Base-by-base conservation (phyloP, 1,140 invertebrate genomes). In the Holotrichia oblita region DNA sequence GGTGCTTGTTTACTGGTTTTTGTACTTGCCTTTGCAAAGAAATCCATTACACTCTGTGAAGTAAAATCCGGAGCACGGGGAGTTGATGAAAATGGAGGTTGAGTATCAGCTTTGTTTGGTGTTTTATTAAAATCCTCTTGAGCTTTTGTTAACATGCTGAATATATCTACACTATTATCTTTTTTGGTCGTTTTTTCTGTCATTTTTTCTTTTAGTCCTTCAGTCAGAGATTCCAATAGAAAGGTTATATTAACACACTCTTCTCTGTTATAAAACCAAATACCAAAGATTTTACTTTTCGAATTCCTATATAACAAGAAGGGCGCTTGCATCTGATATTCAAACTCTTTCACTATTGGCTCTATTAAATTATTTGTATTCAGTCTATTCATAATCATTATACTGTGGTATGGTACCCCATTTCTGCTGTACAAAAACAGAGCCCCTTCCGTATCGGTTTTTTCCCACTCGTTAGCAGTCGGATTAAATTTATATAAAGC, bases 191-290 rank as follows among this genome's bases (percentile, higher is more conserved):
- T 85, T 79, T 85, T 87, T 73, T 90, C 89, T 24, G 81, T 83
- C 81, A 81, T 85, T 79, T 83, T 81, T 85, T 84, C 88, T 79
- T 88, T 91, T 81, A 83, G 87, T 86, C 86, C 87, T 82, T 93
- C 92, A 86, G 94, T 90, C 44, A 95, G 87, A 82, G 89, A 90
- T 83, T 93, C 92, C 64, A 96, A 87, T 83, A 94, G 90, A 14
- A 89, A 89, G 17, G 92, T 93, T 76, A 97, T 93, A 80, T 93
- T 90, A 78, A 92, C 90, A 86, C 96, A 97, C 85, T 97, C 96
- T 81, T 95, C 92, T 87, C 93, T 94, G 84, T 97, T 95, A 85
- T 97, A 97, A 88, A 98, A 98, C 96, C 96, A 98, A 85, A 97
- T 95, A 81, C 96, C 95, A 87, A 93, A 95, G 83, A 95, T 95